Evolutionary conservation across 1,140 invertebrate genomes (phyloP).

Genomic region (Formica selysi): DNA sequence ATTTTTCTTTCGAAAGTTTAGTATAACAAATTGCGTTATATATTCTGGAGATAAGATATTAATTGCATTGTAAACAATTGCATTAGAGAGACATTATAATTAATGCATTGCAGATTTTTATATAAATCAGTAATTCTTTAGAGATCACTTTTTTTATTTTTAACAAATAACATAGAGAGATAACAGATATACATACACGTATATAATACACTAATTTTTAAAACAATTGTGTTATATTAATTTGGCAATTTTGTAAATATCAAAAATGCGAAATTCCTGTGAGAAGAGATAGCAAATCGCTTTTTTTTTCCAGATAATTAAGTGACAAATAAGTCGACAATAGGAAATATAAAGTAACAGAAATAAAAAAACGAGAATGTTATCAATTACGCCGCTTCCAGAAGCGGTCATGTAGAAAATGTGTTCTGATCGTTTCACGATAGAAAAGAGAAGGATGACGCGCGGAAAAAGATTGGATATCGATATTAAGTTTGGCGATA

Average conservation of each 20-base stretch:
- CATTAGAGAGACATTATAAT: constrained; percentile 18
- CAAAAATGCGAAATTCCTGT: constrained; percentile 28
- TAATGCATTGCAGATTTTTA: not conserved
- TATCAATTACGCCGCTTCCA: constrained; percentile 69
- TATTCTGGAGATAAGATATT: not conserved
- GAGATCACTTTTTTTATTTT: not conserved
- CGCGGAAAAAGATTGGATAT: not conserved
- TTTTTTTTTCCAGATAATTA: constrained; percentile 63
- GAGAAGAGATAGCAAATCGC: not conserved
- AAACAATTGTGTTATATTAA: not conserved
- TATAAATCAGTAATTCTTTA: not conserved
- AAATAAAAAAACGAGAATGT: constrained; percentile 63
- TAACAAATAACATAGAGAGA: not conserved
- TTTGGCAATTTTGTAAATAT: not conserved
- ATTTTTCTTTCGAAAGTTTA: not conserved
- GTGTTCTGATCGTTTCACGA: constrained; percentile 32
- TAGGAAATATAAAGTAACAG: constrained; percentile 59
- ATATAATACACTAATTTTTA: not conserved
- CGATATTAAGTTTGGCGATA: constrained; percentile 39
- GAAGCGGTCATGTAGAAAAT: constrained; percentile 68
- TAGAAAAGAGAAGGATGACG: not conserved
- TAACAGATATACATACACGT: too few species aligned
- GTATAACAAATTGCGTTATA: not conserved
- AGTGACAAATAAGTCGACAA: constrained; percentile 58
- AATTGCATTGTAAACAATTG: not conserved